phyloP scores from a whole-genome alignment of 2,113 vertebrate species.

The Seriola aureovittata region DNA sequence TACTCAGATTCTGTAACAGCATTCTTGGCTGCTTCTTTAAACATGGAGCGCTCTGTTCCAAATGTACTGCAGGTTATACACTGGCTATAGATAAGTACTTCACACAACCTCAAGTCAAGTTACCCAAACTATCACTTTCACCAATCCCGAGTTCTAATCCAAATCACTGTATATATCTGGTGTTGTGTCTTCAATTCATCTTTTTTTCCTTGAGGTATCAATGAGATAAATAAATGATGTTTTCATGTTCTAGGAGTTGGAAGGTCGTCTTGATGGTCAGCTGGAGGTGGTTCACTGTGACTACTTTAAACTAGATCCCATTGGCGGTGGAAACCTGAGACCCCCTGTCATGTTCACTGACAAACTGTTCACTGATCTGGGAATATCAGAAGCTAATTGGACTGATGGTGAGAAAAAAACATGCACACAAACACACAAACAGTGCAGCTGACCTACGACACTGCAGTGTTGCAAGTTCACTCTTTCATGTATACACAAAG shows the following conservation, averaged over 20 bases:
- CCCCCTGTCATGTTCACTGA: conserved; percentile 85
- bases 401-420: conserved; percentile 77
- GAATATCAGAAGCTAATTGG: conserved; percentile 88
- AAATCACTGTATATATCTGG: background rate
- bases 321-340: conserved; percentile 68
- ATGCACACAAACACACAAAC: background rate
- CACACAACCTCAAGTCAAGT: no score
- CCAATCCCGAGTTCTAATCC: background rate
- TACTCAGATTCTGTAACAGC: no score
- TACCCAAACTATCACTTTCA: no score
- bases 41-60: no score
- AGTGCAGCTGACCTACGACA: background rate
- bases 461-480: background rate
- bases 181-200: background rate
- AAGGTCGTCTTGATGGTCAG: conserved; percentile 82
- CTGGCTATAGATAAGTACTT: no score
- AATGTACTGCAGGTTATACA: no score
- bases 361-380: conserved; percentile 88
- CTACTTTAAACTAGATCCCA: conserved; percentile 91
- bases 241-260: conserved; percentile 84
- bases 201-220: background rate
- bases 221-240: background rate
- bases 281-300: conserved; percentile 91
- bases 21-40: no score
- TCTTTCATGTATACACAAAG: background rate